Evolutionary conservation across 2,888 invertebrate genomes (phyloP), one percentile per base, ranked within the genome.

Genomic region (Cheilosia vernalis): DNA sequence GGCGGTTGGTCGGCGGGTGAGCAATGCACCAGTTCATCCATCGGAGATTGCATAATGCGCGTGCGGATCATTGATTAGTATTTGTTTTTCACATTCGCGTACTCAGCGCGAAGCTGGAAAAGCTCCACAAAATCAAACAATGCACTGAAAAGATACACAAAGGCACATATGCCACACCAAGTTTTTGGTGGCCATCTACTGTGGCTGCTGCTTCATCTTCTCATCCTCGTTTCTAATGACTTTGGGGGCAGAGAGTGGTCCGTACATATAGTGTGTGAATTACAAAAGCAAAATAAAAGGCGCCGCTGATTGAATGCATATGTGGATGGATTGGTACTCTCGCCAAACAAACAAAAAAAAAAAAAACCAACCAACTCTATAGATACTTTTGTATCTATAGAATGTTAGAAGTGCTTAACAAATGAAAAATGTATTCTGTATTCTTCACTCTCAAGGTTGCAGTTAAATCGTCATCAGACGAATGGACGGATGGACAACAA

Each of bases 241-340:
- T 73, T 42, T 55, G 53, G 63, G 72, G 53, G 53, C 40, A 51
- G 49, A 33, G 24, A 17, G 51, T 27, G 37, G 24, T 13, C 33
- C n/a, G 21, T 27, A 44, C 37, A 4, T 21, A 5, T 17, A 40
- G 55, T 85, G 72, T 81, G 67, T 80, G 72, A 81, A 81, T 72
- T 77, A 72, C 81, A 84, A 74, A 60, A 58, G 58, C 37, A 80
- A 69, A 69, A 79, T 63, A 64, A 84, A 85, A 79, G 79, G 84
- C 70, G 79, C 85, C 80, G 85, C 76, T 85, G 76, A 85, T 85
- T 85, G 81, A 85, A 85, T 85, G 84, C 80, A 85, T 67, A 80
- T 80, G 64, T 76, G 63, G 63, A 69, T 53, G 56, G 67, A 69
- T 72, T 60, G 64, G 56, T 83, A 64, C 66, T 55, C 66, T 61